phyloP scores from a whole-genome alignment of 2,888 invertebrate species.

The Entomobrya proxima region DNA sequence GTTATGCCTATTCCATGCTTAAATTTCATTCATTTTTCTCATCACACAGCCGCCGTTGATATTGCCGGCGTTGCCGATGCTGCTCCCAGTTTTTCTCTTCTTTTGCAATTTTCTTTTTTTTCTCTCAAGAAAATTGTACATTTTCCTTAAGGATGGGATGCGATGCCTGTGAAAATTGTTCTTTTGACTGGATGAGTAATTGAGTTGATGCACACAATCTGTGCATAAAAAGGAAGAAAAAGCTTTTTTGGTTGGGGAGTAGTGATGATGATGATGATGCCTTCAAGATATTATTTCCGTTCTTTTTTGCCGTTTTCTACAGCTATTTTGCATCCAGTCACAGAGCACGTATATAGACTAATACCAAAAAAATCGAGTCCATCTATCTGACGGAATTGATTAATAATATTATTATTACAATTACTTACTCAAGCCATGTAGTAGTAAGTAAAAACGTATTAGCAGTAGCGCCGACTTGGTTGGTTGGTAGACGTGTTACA shows the following conservation, averaged over 20 bases:
- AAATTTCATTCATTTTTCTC: constrained; percentile 48
- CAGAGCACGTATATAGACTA: neutral
- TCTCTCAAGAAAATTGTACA: constrained; percentile 24
- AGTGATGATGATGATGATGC: neutral
- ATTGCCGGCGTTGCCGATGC: neutral
- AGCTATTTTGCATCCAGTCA: constrained; percentile 5
- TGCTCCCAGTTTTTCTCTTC: neutral
- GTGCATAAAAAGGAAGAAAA: constrained; percentile 48
- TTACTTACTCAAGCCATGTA: constrained; percentile 20
- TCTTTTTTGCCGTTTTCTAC: constrained; percentile 19
- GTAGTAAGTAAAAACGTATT: neutral
- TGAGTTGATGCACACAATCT: constrained; percentile 66
- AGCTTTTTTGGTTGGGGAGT: constrained; percentile 16
- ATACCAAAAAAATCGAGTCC: neutral
- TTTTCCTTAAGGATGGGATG: constrained; percentile 11
- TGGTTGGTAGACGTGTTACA: neutral
- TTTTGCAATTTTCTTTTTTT: constrained; percentile 37
- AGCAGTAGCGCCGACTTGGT: neutral
- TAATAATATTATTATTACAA: constrained; percentile 55
- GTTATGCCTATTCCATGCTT: constrained; percentile 41
- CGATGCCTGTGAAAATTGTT: constrained; percentile 57
- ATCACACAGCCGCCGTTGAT: neutral
- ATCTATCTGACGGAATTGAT: constrained; percentile 46
- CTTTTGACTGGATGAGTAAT: constrained; percentile 68
- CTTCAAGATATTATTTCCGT: constrained; percentile 61